phyloP scores from a whole-genome alignment of 2,797 vertebrate species.

The Margarornis squamiger region DNA sequence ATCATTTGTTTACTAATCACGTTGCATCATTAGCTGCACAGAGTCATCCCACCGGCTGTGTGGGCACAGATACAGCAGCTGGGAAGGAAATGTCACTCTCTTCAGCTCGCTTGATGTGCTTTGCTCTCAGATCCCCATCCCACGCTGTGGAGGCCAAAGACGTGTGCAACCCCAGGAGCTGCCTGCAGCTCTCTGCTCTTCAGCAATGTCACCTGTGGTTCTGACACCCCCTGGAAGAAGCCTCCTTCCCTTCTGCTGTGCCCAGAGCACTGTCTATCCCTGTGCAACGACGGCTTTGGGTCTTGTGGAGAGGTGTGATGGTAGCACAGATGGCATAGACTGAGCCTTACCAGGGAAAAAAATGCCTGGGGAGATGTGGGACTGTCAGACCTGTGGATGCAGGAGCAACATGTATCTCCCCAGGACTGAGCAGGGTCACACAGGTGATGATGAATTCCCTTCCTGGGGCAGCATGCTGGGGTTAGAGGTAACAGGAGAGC shows the following conservation, averaged over 20 bases:
- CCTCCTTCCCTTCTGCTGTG: conserved; percentile 18
- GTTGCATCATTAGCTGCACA: fast-evolving
- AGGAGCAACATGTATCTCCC: not conserved
- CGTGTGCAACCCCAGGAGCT: not conserved
- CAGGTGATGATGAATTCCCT: not conserved
- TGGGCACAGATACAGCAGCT: conserved; percentile 4
- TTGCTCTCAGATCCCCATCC: not conserved
- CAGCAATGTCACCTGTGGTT: not conserved
- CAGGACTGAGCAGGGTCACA: not conserved
- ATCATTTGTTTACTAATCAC: conserved; percentile 35
- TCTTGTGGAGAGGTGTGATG: conserved; percentile 14
- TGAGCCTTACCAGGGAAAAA: not conserved
- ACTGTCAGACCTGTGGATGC: not conserved
- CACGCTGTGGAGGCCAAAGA: not conserved
- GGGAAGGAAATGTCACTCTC: not conserved
- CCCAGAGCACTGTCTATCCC: not conserved
- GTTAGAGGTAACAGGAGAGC: not conserved
- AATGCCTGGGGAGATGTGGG: not conserved
- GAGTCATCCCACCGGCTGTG: not conserved
- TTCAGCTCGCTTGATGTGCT: not conserved
- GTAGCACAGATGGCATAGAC: conserved; percentile 14
- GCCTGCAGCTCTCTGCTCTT: not conserved
- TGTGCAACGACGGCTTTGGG: not conserved
- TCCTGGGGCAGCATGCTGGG: fast-evolving
- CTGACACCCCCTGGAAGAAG: not conserved